Base-by-base conservation (phyloP, 2,888 invertebrate genomes). In the Nomada fabriciana region DNA sequence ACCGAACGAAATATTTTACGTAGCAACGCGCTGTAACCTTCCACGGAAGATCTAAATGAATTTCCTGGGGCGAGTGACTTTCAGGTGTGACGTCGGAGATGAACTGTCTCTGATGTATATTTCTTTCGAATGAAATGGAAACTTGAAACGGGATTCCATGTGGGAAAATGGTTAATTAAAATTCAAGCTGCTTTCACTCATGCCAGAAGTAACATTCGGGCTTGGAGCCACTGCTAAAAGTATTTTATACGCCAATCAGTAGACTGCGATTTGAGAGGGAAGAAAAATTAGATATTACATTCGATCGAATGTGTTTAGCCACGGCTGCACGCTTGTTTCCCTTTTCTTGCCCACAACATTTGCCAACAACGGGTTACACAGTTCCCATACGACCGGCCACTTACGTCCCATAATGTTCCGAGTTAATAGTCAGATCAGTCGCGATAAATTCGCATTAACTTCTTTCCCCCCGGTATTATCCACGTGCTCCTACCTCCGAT, bases 341-440 rank as follows among this genome's bases (percentile, higher is more conserved):
- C 63, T 67, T 63, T 75, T 67, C 76, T 82, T 63, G 57, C n/a
- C 36, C 52, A 52, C 68, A 70, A 74, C 64, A 36, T 76, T 43
- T 42, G 42, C 70, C 63, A 76, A 72, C 63, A 71, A 71, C 76
- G 61, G 64, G 25, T 52, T 63, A 59, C 68, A 69, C 65, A 57
- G 65, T 69, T 64, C 77, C 77, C 68, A 73, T 83, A 72, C 64
- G 55, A 25, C 71, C 71, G 23, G 61, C 78, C 78, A 68, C 84
- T 75, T 80, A 70, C 76, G 84, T 80, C 84, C 84, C 84, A 70
- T 84, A 84, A 84, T 80, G 84, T 84, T 76, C 80, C 76, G 63
- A 84, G 76, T 84, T 84, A 84, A 84, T 84, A 82, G 84, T 76
- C 84, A 83, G 83, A 83, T 83, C 84, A 83, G 83, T 83, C 83